Evolutionary conservation across 2,888 invertebrate genomes (phyloP).

Genomic region (Agonopterix heracliana): DNA sequence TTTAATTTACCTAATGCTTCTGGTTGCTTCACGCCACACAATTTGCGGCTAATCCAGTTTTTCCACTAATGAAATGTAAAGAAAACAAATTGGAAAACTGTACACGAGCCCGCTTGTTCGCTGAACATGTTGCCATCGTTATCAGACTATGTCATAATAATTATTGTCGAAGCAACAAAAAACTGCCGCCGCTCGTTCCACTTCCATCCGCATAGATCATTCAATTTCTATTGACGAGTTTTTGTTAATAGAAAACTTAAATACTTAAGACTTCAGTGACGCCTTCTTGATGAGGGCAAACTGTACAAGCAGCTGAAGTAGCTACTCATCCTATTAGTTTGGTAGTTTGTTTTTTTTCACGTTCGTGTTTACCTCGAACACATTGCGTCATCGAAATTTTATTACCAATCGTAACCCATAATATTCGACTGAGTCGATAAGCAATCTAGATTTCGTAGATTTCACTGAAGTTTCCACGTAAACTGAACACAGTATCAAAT

Average conservation of each 20-base stretch:
- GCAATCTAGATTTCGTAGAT: too few species aligned
- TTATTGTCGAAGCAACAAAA: slow-evolving; percentile 41
- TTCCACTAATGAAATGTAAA: slow-evolving; percentile 10
- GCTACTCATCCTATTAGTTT: too few species aligned
- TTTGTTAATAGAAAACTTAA: slow-evolving; percentile 4
- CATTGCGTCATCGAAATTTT: too few species aligned
- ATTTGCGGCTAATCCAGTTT: slow-evolving; percentile 5
- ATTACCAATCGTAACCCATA: too few species aligned
- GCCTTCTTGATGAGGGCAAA: too few species aligned
- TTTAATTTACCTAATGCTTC: too few species aligned
- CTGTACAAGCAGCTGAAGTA: too few species aligned
- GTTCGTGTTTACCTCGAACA: too few species aligned
- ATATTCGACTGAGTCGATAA: too few species aligned
- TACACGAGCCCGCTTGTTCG: slow-evolving; percentile 6
- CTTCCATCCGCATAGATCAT: slow-evolving; percentile 44
- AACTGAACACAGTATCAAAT: background rate
- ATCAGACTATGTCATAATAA: slow-evolving; percentile 68
- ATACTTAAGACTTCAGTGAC: background rate
- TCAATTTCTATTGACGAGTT: slow-evolving; percentile 20
- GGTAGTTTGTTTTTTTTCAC: too few species aligned
- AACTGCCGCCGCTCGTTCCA: slow-evolving; percentile 16
- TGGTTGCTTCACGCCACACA: background rate
- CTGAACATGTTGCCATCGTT: slow-evolving; percentile 50
- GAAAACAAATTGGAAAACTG: slow-evolving; percentile 19
- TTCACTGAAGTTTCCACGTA: too few species aligned